Conservation (phyloP, 2,888 invertebrate genomes). For the Lomographa bimaculata region DNA sequence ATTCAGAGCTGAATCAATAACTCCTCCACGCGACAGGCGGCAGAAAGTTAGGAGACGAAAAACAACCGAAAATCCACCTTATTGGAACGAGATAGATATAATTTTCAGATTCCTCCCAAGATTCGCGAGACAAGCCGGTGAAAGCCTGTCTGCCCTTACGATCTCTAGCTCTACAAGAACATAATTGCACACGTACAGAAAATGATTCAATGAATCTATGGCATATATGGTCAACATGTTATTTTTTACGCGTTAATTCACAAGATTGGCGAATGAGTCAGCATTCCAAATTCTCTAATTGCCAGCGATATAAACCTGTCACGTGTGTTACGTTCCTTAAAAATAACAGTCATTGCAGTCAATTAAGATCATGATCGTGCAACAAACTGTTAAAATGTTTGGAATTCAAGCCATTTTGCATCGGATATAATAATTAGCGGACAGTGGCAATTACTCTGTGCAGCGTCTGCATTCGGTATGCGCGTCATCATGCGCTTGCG, state of each 20-base stretch:
- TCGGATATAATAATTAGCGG: constrained; percentile 52
- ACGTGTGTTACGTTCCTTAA: constrained; percentile 5
- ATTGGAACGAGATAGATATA: constrained; percentile 46
- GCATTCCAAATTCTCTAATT: constrained; percentile 10
- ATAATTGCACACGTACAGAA: constrained; percentile 68
- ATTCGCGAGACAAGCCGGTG: constrained; percentile 63
- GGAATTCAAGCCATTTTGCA: constrained; percentile 43
- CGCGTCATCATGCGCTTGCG: constrained; percentile 54
- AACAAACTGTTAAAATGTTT: constrained; percentile 31
- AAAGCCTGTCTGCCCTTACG: constrained; percentile 78
- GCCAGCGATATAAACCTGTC: constrained; percentile 1
- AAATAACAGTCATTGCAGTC: constrained; percentile 23
- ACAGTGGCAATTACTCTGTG: constrained; percentile 50
- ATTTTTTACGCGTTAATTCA: constrained; percentile 17
- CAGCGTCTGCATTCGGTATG: constrained; percentile 47
- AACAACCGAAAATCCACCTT: constrained; percentile 56
- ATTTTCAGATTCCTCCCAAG: constrained; percentile 46
- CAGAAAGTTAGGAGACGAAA: constrained; percentile 58
- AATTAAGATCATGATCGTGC: constrained; percentile 28
- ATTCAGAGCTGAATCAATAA: constrained; percentile 63
- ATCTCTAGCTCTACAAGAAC: constrained; percentile 69
- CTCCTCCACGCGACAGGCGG: constrained; percentile 54
- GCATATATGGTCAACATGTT: constrained; percentile 47
- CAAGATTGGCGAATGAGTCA: constrained; percentile 2
- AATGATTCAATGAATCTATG: constrained; percentile 62